Base-by-base conservation (phyloP, 2,797 vertebrate species). In the Tenualosa ilisha region DNA sequence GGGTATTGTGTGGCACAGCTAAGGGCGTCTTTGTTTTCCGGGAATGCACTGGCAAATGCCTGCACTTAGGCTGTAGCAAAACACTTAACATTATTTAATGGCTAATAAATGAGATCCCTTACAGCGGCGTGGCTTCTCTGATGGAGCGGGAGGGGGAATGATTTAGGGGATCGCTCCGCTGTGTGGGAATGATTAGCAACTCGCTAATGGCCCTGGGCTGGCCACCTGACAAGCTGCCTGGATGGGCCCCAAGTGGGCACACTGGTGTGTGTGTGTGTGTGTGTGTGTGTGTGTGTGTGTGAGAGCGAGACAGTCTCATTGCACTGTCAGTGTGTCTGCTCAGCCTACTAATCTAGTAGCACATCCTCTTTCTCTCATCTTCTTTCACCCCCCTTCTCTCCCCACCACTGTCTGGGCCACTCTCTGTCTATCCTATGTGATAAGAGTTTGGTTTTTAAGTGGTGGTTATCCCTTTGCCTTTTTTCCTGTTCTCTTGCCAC, bases 81-180 rank as follows among this genome's bases (percentile, higher is more conserved):
- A 20, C 72, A 79, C 72, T 79, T 79, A 46, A 79, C 5, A 79
- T 79, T 79, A 43, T 79, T 17, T 46, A 79, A 79, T 79, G 40
- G 72, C 72, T 46, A 79, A 79, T 79, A 79, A 79, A 79, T 79
- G 2, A 79, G 17, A 40, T 20, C 72, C 40, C 37, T 37, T 63
- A 24, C 59, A 63, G 26, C 11, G 31, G 26, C 12, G 65, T 15
- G 12, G 65, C 31, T 15, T 37, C 13, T 72, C 65, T 15, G 65
- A 40, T 26, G 37, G 61, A 22, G 54, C 3, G n/a, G 37, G 65
- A 40, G 65, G 31, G 11, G 31, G 63, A 31, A 31, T 72, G 65
- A 72, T 15, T 72, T 17, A 43, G 40, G 5, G 72, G 43, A 46
- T 8, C 17, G 72, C 2, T 79, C 0, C 20, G 20, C 37, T 46